Base-by-base conservation (phyloP, 2,888 invertebrate genomes). In the Drosophila hawaiiensis region DNA sequence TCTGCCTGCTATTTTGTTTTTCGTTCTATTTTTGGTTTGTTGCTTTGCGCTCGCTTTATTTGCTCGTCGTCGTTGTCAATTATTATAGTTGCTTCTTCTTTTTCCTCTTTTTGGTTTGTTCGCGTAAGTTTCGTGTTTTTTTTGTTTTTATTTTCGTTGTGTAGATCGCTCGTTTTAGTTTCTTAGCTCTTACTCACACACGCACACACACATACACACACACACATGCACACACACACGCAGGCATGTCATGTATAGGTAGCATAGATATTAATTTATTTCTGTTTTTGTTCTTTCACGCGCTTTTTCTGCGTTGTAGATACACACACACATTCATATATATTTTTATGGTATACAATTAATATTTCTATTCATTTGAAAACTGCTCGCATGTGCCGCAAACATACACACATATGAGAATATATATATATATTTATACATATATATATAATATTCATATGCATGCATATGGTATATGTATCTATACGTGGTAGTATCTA, bases 1-100 rank as follows among this genome's bases (percentile, higher is more conserved):
- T 53, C 62, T 68, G 37, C 68, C 58, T 58, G 66, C 56, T 69
- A 10, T 19, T 37, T 6, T 43, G 43, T 25, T 25, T 22, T 47
- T 47, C 47, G 25, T 75, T 80, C 85, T 86, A 88, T 88, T 85
- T 86, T 90, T 78, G 90, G 91, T 82, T 91, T 89, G 83, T 85
- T 83, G 90, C 83, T 88, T 87, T 76, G 53, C 66, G 73, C 74
- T 73, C 62, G 52, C 56, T 78, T 58, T 68, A 69, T 73, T 49
- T 47, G 77, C 79, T 78, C 39, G 28, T 39, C 84, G 64, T 69
- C 82, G 64, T 71, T 71, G 75, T 84, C 78, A 82, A 68, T 75
- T 74, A 43, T 67, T 61, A 31, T 61, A 55, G 55, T 68, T 66
- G 50, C 14, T 52, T n/a, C 19, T 41, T 37, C n/a, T 16, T 33